Evolutionary conservation across 2,797 vertebrate genomes (phyloP).

Genomic region (Poeciliopsis infans): DNA sequence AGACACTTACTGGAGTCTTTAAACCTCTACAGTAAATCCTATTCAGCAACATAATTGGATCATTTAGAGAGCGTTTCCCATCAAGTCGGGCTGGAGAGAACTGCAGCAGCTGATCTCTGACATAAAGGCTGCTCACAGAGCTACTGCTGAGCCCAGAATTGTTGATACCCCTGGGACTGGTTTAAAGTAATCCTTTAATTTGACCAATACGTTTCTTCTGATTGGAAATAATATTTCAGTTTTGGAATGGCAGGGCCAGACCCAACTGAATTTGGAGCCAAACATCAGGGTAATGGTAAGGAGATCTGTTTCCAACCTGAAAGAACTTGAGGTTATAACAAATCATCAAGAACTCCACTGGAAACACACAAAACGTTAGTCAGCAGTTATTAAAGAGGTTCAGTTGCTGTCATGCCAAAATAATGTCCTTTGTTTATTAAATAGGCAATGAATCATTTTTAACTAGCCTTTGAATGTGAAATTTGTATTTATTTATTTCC

Average conservation of each 20-base stretch:
- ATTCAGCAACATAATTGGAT: conserved; percentile 67
- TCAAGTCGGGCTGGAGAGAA: conserved; percentile 50
- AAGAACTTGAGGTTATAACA: not conserved
- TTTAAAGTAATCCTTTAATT: not conserved
- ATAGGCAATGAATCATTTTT: not conserved
- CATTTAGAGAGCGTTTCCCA: conserved; percentile 59
- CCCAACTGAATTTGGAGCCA: not conserved
- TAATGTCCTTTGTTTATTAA: not conserved
- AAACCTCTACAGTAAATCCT: conserved; percentile 38
- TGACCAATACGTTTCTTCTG: not conserved
- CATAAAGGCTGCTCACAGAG: conserved; percentile 22
- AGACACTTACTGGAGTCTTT: conserved; percentile 52
- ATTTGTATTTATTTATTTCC: not conserved
- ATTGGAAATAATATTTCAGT: not conserved
- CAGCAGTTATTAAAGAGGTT: not conserved
- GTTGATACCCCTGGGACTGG: not conserved
- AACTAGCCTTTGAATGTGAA: not conserved
- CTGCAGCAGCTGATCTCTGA: conserved; percentile 40
- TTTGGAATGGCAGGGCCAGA: not conserved
- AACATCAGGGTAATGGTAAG: not conserved
- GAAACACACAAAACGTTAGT: not conserved
- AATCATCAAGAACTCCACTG: not conserved
- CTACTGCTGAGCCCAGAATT: not conserved
- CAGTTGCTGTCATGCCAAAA: not conserved
- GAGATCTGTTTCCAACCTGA: not conserved